phyloP scores from a whole-genome alignment of 2,888 invertebrate species.

The Lathronympha strigana region DNA sequence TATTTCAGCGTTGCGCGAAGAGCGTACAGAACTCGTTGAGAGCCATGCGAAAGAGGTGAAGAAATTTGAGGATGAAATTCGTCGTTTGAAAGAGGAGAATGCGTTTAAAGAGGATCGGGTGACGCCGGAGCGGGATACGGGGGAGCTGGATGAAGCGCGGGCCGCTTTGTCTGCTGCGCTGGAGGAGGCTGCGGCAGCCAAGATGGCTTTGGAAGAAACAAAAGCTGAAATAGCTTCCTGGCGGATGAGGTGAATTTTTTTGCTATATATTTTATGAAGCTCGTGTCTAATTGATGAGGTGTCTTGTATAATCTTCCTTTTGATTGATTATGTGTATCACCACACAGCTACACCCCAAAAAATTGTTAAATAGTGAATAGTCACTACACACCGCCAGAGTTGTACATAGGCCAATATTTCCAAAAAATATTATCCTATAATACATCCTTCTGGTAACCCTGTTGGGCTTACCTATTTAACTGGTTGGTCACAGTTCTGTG shows the following conservation, averaged over 20 bases:
- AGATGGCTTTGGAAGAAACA: slow-evolving; percentile 64
- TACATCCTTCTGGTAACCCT: no score
- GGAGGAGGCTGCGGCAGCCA: slow-evolving; percentile 62
- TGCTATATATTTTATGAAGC: background rate
- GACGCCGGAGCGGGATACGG: slow-evolving; percentile 66
- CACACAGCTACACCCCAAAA: no score
- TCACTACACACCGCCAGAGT: no score
- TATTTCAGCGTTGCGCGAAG: slow-evolving; percentile 64
- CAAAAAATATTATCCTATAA: no score
- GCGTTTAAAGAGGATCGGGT: slow-evolving; percentile 54
- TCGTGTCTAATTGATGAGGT: no score
- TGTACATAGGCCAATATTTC: no score
- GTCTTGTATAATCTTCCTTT: background rate
- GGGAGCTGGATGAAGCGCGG: slow-evolving; percentile 69
- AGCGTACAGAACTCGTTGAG: slow-evolving; percentile 64
- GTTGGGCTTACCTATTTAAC: no score
- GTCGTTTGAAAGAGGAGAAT: slow-evolving; percentile 68
- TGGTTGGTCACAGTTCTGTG: no score
- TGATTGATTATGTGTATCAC: no score
- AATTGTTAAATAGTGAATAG: no score
- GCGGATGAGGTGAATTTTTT: slow-evolving; percentile 55
- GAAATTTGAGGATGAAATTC: slow-evolving; percentile 64
- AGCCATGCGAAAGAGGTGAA: slow-evolving; percentile 65
- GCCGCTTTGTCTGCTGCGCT: slow-evolving; percentile 58
- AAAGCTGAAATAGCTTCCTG: slow-evolving; percentile 63